These are phyloP conservation scores for Artibeus jamaicensis DNA, from an alignment of 2,797 vertebrate species.

Conservation along the genomic window DNA sequence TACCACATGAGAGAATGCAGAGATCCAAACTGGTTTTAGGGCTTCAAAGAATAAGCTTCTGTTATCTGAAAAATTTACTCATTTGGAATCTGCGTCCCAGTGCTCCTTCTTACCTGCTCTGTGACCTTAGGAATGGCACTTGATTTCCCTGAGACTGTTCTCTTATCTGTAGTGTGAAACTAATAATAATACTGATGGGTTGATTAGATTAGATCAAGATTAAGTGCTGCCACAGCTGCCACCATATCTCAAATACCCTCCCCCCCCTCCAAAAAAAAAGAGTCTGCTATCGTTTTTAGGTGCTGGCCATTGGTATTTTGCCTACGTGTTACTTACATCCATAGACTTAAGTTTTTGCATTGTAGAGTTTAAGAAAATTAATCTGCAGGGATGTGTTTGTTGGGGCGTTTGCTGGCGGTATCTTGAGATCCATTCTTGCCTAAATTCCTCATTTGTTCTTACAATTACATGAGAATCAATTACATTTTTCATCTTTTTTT, in stretches of 20 bases:
- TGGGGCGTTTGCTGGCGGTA: background rate
- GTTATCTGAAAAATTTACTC: background rate
- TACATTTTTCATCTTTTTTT: slow-evolving; percentile 23
- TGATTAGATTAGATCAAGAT: background rate
- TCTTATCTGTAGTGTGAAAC: background rate
- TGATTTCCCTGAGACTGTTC: background rate
- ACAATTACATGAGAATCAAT: slow-evolving; percentile 20
- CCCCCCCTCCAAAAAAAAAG: background rate
- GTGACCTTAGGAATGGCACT: background rate
- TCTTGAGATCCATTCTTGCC: slow-evolving; percentile 35
- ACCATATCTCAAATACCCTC: background rate
- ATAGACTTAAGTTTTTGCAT: slow-evolving; percentile 4
- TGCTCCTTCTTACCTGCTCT: background rate
- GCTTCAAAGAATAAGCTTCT: slow-evolving; percentile 4
- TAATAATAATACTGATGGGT: background rate
- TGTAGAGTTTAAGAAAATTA: slow-evolving; percentile 27
- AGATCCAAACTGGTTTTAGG: slow-evolving; percentile 24
- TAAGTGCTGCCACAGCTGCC: background rate
- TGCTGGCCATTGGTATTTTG: background rate
- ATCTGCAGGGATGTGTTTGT: slow-evolving; percentile 13
- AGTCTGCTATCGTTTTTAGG: background rate
- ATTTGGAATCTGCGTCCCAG: background rate
- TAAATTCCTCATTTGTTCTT: slow-evolving; percentile 42
- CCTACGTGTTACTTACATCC: background rate
- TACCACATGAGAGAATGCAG: background rate